A percentile compares a stretch with the other conserved stretches of the same genome.
Evolutionary conservation across 2,113 vertebrate genomes (phyloP).

Genomic region (Silurus meridionalis): DNA sequence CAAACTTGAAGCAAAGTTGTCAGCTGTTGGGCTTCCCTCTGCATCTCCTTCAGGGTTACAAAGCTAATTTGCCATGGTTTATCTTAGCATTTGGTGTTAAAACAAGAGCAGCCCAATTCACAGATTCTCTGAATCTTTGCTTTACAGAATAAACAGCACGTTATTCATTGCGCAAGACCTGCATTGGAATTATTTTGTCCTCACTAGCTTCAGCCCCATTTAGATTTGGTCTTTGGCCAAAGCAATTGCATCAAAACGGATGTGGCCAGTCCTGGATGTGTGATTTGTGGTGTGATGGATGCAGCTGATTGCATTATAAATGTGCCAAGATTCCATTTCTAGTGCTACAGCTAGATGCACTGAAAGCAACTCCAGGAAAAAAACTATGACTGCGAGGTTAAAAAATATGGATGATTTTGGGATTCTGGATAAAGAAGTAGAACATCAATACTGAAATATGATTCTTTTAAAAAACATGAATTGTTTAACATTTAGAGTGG

Average conservation of each 20-base stretch:
- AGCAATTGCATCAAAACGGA: conserved; percentile 31
- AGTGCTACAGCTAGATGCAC: conserved; percentile 18
- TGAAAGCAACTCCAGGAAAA: conserved; percentile 14
- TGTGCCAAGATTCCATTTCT: conserved; percentile 37
- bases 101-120: background rate
- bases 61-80: background rate
- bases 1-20: background rate
- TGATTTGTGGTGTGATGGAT: conserved; percentile 43
- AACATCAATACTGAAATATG: background rate
- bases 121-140: background rate
- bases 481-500: background rate
- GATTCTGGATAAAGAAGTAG: background rate
- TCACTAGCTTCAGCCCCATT: conserved; percentile 43
- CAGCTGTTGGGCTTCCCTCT: background rate
- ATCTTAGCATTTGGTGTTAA: background rate
- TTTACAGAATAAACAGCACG: background rate
- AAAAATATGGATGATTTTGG: background rate
- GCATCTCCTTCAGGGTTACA: background rate
- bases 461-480: background rate
- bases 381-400: background rate
- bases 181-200: conserved; percentile 15
- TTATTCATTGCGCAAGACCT: background rate
- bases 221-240: conserved; percentile 45
- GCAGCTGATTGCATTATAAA: conserved; percentile 25
- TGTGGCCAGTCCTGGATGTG: conserved; percentile 24